phyloP scores from a whole-genome alignment of 2,113 vertebrate genomes.

The Centropristis striata region DNA sequence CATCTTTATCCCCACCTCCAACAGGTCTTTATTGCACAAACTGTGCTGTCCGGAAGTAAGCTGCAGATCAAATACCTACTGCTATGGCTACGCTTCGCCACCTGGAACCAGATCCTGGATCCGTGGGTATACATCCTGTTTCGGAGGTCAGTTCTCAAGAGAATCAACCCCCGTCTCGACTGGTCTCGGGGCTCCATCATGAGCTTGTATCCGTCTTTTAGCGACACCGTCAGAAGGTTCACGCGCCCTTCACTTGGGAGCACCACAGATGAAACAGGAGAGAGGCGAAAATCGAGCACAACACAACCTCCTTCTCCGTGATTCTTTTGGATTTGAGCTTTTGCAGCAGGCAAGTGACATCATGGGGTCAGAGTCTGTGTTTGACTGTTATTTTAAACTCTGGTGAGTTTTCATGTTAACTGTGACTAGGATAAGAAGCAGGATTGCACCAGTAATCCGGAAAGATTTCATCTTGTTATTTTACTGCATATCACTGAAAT shows the following conservation, averaged over 20 bases:
- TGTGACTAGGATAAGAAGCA: background rate
- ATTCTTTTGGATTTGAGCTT: constrained; percentile 3
- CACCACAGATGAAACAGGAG: background rate
- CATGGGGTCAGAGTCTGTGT: background rate
- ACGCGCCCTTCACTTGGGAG: constrained; percentile 65
- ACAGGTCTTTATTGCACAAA: constrained; percentile 92
- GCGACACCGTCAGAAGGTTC: constrained; percentile 83
- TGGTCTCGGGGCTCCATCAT: constrained; percentile 84
- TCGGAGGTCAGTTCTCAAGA: constrained; percentile 89
- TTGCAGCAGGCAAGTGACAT: background rate
- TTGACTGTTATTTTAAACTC: background rate
- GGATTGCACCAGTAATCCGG: background rate
- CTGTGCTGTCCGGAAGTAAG: constrained; percentile 74
- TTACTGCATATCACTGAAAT: background rate
- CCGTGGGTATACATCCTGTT: constrained; percentile 99
- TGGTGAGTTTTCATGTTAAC: background rate
- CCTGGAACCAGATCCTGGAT: constrained; percentile 97
- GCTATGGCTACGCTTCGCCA: constrained; percentile 93
- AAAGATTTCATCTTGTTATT: background rate
- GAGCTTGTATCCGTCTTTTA: constrained; percentile 80
- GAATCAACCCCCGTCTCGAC: constrained; percentile 85
- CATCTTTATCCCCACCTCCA: background rate
- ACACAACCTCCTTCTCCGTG: constrained; percentile 15
- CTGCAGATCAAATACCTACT: constrained; percentile 78
- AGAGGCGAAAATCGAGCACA: background rate